These are phyloP conservation scores for Erebia aethiops DNA, from an alignment of 2,888 invertebrate genomes.

Conservation along the genomic window DNA sequence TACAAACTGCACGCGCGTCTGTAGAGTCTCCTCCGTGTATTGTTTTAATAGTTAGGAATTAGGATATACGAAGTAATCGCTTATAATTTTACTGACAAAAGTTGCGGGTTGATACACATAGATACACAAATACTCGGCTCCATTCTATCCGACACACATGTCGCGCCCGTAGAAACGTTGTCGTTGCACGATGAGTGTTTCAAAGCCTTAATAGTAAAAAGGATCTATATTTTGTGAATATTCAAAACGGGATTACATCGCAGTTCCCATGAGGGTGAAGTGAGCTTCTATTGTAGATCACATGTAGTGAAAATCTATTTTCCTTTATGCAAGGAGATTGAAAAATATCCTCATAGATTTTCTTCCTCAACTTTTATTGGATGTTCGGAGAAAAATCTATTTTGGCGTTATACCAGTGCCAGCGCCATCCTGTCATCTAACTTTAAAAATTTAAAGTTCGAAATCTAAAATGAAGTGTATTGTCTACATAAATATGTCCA, in stretches of 20 bases:
- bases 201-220: conserved; percentile 15
- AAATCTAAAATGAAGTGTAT: too few species aligned
- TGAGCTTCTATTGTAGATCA: conserved; percentile 32
- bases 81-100: too few species aligned
- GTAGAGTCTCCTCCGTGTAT: too few species aligned
- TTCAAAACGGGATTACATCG: conserved; percentile 19
- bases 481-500: background rate
- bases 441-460: too few species aligned
- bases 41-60: too few species aligned
- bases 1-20: too few species aligned
- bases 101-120: background rate
- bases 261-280: conserved; percentile 20
- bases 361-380: background rate
- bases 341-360: background rate
- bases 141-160: background rate
- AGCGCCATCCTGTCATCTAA: too few species aligned
- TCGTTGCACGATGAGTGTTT: background rate
- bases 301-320: conserved; percentile 25
- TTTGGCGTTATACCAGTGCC: background rate
- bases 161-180: background rate
- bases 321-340: background rate
- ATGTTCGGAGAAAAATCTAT: background rate
- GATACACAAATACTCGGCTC: too few species aligned
- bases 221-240: conserved; percentile 18
- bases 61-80: too few species aligned